Base-by-base conservation (phyloP, 1,140 invertebrate species). In the Drosophila punjabiensis region DNA sequence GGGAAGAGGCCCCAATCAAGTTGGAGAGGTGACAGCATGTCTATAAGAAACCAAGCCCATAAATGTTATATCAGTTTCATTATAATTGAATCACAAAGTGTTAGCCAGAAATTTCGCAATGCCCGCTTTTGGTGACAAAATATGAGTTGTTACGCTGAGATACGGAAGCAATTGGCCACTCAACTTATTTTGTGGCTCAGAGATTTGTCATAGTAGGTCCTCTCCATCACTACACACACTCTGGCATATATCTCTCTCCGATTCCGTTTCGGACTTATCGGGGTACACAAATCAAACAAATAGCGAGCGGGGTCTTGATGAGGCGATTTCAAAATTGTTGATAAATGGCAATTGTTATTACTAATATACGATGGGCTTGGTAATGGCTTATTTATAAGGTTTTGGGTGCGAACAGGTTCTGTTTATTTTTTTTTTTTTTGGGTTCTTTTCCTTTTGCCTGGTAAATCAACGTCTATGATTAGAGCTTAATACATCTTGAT, bases 401-500 rank as follows among this genome's bases (percentile, higher is more conserved):
- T 58, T 64, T 5, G n/a, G 50, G 13, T 47, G 39, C 52, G 43
- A 73, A 6, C 37, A 14, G 45, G 30, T 47, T 52, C 37, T 32
- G 55, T 32, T 45, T n/a, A n/a, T n/a, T 24, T 24, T 24, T 2
- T 24, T 24, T 53, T 37, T 16, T 30, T 9, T 30, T 20, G 50
- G 13, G 30, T 53, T 39, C 0, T 39, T 11, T 24, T 56, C 10
- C 10, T 39, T 52, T 20, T 52, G 58, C 39, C 74, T 89, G 84
- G 73, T 88, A 89, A 89, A 89, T 89, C 85, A 89, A 90, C 79
- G 85, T 85, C 78, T 90, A 76, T 89, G 86, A 89, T 89, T 89
- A 90, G 70, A 85, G 70, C 81, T 89, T 88, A 88, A 88, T 88
- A 88, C 73, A 89, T 89, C 74, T 90, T 85, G 86, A 88, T 88